Base-by-base conservation (phyloP, 1,140 invertebrate genomes). In the Trichonephila clavata region DNA sequence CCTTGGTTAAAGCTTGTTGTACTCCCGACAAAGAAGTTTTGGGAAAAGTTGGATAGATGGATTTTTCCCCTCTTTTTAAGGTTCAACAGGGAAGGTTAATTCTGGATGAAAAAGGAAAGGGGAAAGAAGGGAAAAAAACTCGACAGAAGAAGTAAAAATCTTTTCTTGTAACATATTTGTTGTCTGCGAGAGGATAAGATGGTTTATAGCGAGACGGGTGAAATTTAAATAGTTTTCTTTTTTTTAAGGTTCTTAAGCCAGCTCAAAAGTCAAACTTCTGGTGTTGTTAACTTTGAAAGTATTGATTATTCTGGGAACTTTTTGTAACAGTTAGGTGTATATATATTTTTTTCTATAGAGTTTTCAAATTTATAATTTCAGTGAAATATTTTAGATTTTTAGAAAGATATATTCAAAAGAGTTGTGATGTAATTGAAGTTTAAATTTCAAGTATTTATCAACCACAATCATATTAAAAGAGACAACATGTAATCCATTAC, bases 1-100 rank as follows among this genome's bases (percentile, higher is more conserved):
- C 65, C 32, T 71, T 39, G 21, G 65, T 61, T 89, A 77, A 77
- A 77, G 87, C 87, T 71, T 89, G 87, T 89, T 87, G 86, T 87
- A 60, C 16, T 24, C 84, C 59, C 39, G 86, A 87, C 86, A 87
- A 87, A 87, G 57, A 87, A 87, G 86, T 87, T 87, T 87, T 32
- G 21, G 20, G 27, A 80, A 87, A 87, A 87, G 59, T 87, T 63
- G 59, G 32, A 27, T 60, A 68, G 65, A 68, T 68, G 24, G 65
- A 24, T n/a, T 59, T 84, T n/a, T 57, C 2, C 27, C 18, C 21
- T 59, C 24, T 84, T 59, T 84, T 16, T 57, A n/a, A 68, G n/a
- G 65, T 24, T 68, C 8, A 32, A 81, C 43, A 27, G 24, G 43
- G 77, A 27, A 81, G 21, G 39, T 32, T 50, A 81, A 50, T 39